phyloP scores from a whole-genome alignment of 2,888 invertebrate species.

The Tetanocera ferruginea region DNA sequence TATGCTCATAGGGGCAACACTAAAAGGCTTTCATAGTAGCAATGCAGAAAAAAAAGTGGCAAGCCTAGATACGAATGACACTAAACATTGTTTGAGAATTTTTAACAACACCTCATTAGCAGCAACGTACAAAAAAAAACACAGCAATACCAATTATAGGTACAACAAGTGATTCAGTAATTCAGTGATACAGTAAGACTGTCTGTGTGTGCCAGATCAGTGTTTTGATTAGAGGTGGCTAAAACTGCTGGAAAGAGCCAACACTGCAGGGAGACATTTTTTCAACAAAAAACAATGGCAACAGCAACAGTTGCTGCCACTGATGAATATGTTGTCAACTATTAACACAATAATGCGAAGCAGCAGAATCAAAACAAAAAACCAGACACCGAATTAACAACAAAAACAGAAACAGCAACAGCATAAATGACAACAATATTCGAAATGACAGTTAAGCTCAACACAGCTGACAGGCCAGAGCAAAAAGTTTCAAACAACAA shows the following conservation, averaged over 20 bases:
- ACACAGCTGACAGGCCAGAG: constrained; percentile 2
- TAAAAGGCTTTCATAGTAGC: not conserved
- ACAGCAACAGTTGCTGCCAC: constrained; percentile 13
- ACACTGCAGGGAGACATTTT: not conserved
- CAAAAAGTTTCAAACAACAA: not conserved
- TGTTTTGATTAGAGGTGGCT: not conserved
- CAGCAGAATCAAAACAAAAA: constrained; percentile 35
- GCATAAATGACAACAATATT: constrained; percentile 50
- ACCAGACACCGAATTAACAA: constrained; percentile 26
- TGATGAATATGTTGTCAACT: constrained; percentile 23
- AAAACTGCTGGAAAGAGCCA: not conserved
- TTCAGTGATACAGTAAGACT: not conserved
- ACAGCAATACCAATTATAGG: not conserved
- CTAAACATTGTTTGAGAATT: not conserved
- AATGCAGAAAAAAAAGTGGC: not conserved
- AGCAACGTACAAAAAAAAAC: not conserved
- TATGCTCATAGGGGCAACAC: not conserved
- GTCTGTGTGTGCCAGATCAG: not conserved
- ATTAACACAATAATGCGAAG: constrained; percentile 20
- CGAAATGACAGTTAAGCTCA: constrained; percentile 24
- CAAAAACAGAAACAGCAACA: not conserved
- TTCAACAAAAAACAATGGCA: not conserved
- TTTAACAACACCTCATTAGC: constrained; percentile 19
- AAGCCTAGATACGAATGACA: not conserved
- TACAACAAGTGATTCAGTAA: not conserved